These are phyloP conservation scores for Poicephalus gulielmi DNA, from an alignment of 2,113 vertebrate genomes.

Conservation along the genomic window DNA sequence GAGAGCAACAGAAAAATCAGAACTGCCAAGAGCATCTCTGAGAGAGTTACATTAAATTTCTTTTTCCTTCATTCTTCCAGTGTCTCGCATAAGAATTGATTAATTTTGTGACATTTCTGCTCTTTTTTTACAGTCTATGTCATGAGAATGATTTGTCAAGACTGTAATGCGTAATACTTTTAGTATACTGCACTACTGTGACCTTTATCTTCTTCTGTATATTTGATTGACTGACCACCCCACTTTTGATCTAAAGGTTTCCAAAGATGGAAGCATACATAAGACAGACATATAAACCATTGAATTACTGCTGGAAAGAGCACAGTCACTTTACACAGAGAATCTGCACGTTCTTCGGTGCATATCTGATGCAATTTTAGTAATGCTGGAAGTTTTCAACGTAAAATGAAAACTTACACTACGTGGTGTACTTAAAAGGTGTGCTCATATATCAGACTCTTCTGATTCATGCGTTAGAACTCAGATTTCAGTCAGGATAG, in stretches of 20 bases:
- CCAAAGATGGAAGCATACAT: not conserved
- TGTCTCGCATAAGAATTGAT: constrained; percentile 17
- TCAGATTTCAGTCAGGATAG: not conserved
- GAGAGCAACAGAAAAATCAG: not conserved
- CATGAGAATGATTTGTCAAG: constrained; percentile 64
- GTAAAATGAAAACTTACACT: not conserved
- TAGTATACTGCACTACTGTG: constrained; percentile 16
- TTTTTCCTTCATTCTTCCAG: not conserved
- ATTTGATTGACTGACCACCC: constrained; percentile 43
- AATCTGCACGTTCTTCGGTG: not conserved
- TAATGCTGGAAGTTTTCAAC: not conserved
- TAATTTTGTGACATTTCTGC: constrained; percentile 66
- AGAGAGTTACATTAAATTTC: not conserved
- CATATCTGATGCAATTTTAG: not conserved
- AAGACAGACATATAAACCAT: not conserved
- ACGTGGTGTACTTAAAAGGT: not conserved
- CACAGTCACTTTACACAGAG: not conserved
- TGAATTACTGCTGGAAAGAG: not conserved
- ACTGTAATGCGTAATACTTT: constrained; percentile 43
- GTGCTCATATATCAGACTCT: not conserved
- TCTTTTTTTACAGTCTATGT: constrained; percentile 53
- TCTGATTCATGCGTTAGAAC: not conserved
- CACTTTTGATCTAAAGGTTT: not conserved
- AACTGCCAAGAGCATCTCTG: not conserved
- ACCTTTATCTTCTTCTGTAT: constrained; percentile 38